Evolutionary conservation across 23 tunicate species (phyloP).

Genomic region (Trididemnum clinides): DNA sequence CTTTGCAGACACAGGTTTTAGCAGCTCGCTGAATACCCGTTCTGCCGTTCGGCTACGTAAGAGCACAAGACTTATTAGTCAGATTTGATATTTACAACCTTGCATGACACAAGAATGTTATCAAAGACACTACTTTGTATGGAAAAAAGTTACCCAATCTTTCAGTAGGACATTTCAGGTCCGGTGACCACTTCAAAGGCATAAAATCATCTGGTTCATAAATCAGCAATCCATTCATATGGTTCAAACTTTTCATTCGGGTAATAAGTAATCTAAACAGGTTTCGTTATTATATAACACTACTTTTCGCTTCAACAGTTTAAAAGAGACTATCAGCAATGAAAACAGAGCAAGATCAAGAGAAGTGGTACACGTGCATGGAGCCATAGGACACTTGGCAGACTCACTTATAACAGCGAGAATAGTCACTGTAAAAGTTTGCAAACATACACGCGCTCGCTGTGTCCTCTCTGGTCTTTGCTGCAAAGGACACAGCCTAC

Average conservation of each 20-base stretch:
- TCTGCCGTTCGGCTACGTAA: too few species aligned
- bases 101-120: too few species aligned
- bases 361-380: neutral
- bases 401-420: neutral
- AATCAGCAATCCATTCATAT: slow-evolving; percentile 60
- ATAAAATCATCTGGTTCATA: slow-evolving; percentile 49
- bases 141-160: slow-evolving; percentile 56
- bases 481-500: neutral
- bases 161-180: slow-evolving; percentile 49
- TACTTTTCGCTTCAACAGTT: neutral
- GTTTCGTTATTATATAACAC: too few species aligned
- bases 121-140: too few species aligned
- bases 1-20: too few species aligned
- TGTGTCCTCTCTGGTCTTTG: too few species aligned
- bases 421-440: neutral
- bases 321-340: neutral
- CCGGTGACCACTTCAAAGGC: slow-evolving; percentile 65
- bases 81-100: too few species aligned
- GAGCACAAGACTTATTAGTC: too few species aligned
- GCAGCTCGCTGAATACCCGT: too few species aligned
- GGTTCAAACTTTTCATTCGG: slow-evolving; percentile 7
- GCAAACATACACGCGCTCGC: neutral
- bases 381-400: neutral
- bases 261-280: slow-evolving; percentile 35
- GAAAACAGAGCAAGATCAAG: neutral